Conservation (phyloP, 2,888 invertebrate species). For the Synanthedon tipuliformis region DNA sequence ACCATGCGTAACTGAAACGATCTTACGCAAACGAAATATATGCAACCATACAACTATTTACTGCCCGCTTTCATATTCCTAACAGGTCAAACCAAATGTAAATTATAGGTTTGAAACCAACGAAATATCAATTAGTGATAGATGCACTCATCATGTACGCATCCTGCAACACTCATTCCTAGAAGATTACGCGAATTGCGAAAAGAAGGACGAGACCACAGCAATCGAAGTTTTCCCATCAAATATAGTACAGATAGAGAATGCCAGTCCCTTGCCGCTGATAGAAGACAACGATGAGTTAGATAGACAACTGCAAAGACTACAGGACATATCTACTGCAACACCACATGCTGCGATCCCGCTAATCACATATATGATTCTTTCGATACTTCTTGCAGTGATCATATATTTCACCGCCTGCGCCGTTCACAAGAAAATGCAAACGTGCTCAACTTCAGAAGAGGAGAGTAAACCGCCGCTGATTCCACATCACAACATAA, state of each 20-base stretch:
- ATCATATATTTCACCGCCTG: neutral
- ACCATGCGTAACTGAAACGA: neutral
- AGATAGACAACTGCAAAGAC: neutral
- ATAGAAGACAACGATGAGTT: neutral
- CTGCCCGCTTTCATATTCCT: neutral
- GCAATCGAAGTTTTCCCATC: neutral
- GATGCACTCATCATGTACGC: neutral
- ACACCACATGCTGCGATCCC: neutral
- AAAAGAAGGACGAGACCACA: no score
- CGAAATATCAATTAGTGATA: neutral
- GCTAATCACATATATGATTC: neutral
- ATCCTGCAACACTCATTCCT: neutral
- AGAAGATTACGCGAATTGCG: no score
- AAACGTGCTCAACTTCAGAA: neutral
- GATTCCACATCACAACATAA: no score
- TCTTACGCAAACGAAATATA: neutral
- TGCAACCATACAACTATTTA: neutral
- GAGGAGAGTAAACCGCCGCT: neutral
- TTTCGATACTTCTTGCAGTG: neutral
- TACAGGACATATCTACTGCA: neutral
- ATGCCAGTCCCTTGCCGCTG: neutral
- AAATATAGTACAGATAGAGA: neutral
- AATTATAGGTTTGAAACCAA: neutral
- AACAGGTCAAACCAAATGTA: neutral
- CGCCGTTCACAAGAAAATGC: neutral